Percentiles rank a stretch among this genome's conserved stretches.
Conservation (phyloP, 2,888 invertebrate species). For the Fragum sueziense region DNA sequence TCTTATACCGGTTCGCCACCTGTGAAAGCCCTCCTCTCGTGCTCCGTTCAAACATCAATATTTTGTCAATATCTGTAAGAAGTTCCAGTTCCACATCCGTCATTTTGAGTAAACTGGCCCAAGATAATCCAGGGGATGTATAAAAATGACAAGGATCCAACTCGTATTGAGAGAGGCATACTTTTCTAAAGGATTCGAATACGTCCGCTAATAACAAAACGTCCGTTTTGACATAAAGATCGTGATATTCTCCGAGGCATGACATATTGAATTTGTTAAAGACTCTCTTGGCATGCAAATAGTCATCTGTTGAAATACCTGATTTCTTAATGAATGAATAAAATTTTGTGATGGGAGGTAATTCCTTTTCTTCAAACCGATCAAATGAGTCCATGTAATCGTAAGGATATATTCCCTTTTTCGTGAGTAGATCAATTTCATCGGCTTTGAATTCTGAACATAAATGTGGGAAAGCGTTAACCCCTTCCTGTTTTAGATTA, state of each 20-base stretch:
- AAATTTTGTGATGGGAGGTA: slow-evolving; percentile 38
- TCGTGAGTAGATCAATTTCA: slow-evolving; percentile 25
- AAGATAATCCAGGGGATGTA: slow-evolving; percentile 43
- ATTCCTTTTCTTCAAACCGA: slow-evolving; percentile 35
- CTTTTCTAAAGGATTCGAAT: slow-evolving; percentile 36
- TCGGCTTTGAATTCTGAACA: slow-evolving; percentile 23
- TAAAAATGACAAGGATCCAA: slow-evolving; percentile 46
- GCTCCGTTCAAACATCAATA: slow-evolving; percentile 34
- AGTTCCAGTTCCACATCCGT: slow-evolving; percentile 40
- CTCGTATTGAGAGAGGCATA: slow-evolving; percentile 32
- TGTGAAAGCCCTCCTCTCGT: slow-evolving; percentile 41
- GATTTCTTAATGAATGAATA: slow-evolving; percentile 37
- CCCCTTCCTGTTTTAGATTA: slow-evolving; percentile 38
- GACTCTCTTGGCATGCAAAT: slow-evolving; percentile 26
- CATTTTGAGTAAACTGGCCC: slow-evolving; percentile 44
- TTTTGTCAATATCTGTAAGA: slow-evolving; percentile 39
- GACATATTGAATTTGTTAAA: slow-evolving; percentile 22
- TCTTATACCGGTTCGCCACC: slow-evolving; percentile 38
- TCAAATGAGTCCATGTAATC: slow-evolving; percentile 47
- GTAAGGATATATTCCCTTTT: slow-evolving; percentile 51
- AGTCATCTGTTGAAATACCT: slow-evolving; percentile 35
- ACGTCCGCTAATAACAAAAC: slow-evolving; percentile 34
- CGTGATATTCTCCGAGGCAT: slow-evolving; percentile 32
- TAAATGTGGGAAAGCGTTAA: slow-evolving; percentile 30
- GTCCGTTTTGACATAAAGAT: slow-evolving; percentile 30